Evolutionary conservation across 2,888 invertebrate species (phyloP).

Genomic region (Fragum sueziense): DNA sequence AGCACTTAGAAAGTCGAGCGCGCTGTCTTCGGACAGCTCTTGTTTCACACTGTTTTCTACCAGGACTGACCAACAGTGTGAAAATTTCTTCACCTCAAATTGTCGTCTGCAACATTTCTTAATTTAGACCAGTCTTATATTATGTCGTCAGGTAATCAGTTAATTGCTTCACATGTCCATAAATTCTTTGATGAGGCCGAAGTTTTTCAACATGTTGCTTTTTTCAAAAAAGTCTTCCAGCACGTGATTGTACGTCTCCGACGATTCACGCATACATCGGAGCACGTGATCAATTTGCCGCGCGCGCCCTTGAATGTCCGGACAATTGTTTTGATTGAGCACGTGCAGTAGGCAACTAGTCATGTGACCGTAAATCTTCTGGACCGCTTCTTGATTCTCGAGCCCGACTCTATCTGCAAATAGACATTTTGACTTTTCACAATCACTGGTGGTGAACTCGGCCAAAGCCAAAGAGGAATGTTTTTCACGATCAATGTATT

Average conservation of each 20-base stretch:
- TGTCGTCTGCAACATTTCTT: too few relatives aligned
- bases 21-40: too few relatives aligned
- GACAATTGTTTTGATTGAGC: not conserved
- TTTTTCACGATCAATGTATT: too few relatives aligned
- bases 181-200: not conserved
- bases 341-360: not conserved
- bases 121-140: too few relatives aligned
- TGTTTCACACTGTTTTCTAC: too few relatives aligned
- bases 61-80: too few relatives aligned
- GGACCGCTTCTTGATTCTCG: not conserved
- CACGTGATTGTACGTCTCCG: not conserved
- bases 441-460: too few relatives aligned
- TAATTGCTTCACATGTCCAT: not conserved
- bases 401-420: not conserved
- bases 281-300: not conserved
- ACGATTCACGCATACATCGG: not conserved
- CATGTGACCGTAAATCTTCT: not conserved
- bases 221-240: not conserved
- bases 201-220: not conserved
- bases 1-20: too few relatives aligned
- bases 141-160: too few relatives aligned
- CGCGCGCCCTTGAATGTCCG: not conserved
- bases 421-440: not conserved
- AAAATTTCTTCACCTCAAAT: too few relatives aligned
- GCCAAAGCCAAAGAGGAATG: too few relatives aligned